Percentiles rank a stretch among this genome's conserved stretches.
Conservation (phyloP, 2,888 invertebrate genomes). For the Synergus umbraculus region DNA sequence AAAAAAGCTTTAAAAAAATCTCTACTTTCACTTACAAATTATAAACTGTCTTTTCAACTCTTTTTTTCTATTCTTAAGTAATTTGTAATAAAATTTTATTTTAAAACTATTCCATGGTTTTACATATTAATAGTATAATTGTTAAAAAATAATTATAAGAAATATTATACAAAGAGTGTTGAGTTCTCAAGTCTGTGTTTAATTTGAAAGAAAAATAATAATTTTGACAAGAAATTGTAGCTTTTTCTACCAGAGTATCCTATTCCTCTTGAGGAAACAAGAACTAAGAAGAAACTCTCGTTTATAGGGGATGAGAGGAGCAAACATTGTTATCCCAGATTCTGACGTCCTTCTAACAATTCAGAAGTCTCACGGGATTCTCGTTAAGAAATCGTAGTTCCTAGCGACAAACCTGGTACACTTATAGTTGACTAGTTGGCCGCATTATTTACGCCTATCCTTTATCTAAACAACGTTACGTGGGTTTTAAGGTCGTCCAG, state of each 20-base stretch:
- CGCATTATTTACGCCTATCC: constrained; percentile 35
- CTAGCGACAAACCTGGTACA: constrained; percentile 16
- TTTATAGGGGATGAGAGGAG: constrained; percentile 37
- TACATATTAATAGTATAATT: not conserved
- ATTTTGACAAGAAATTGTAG: constrained; percentile 24
- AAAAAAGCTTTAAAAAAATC: not conserved
- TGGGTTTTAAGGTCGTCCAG: constrained; percentile 25
- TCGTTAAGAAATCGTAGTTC: constrained; percentile 38
- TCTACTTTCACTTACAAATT: not conserved
- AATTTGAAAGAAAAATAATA: constrained; percentile 5
- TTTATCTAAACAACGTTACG: constrained; percentile 26
- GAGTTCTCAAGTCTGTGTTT: not conserved
- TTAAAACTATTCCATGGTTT: not conserved
- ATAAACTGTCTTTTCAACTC: not conserved
- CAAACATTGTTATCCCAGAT: constrained; percentile 60
- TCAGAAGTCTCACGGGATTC: constrained; percentile 25
- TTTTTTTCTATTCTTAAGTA: not conserved
- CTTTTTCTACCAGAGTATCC: not conserved
- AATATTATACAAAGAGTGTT: not conserved
- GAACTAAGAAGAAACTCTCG: constrained; percentile 36
- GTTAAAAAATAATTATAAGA: not conserved
- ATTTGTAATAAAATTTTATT: not conserved
- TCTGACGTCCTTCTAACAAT: not conserved
- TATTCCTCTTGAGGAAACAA: constrained; percentile 27
- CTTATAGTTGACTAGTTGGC: constrained; percentile 8